A percentile compares a stretch with the other conserved stretches of the same genome.
phyloP scores from a whole-genome alignment of 2,888 invertebrate genomes.

The Cylindroiulus punctatus region DNA sequence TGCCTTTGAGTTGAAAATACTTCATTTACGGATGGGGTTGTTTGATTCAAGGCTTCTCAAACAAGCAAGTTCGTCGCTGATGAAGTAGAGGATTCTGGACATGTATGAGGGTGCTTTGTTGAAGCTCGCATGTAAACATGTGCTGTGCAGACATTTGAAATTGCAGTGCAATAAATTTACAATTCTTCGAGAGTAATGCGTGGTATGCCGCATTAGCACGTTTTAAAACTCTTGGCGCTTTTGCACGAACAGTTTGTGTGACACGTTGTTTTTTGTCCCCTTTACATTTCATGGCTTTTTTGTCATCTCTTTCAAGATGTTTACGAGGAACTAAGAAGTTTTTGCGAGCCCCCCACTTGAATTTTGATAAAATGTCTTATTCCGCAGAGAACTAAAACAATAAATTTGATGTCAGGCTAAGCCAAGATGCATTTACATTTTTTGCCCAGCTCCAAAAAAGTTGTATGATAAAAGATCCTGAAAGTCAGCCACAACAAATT shows the following conservation, averaged over 20 bases:
- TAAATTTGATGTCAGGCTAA: conserved; percentile 43
- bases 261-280: conserved; percentile 20
- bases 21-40: too few species aligned
- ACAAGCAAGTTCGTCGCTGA: too few species aligned
- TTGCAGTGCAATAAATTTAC: background rate
- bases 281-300: conserved; percentile 36
- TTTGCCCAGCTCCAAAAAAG: conserved; percentile 3
- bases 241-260: background rate
- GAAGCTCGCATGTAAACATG: too few species aligned
- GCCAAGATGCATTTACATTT: conserved; percentile 40
- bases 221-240: conserved; percentile 39
- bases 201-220: conserved; percentile 17
- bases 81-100: too few species aligned
- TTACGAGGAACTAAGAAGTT: conserved; percentile 36
- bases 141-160: background rate
- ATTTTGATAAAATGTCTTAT: conserved; percentile 45
- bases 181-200: background rate
- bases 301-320: conserved; percentile 40
- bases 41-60: too few species aligned
- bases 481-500: conserved; percentile 47
- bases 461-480: conserved; percentile 40
- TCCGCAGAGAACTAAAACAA: conserved; percentile 37
- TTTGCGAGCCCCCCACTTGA: conserved; percentile 30
- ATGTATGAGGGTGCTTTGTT: too few species aligned
- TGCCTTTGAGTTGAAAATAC: too few species aligned